A percentile compares a stretch with the other conserved stretches of the same genome.
These are phyloP conservation scores for Perizoma flavofasciatum DNA, from an alignment of 2,888 invertebrate species.

Conservation along the genomic window DNA sequence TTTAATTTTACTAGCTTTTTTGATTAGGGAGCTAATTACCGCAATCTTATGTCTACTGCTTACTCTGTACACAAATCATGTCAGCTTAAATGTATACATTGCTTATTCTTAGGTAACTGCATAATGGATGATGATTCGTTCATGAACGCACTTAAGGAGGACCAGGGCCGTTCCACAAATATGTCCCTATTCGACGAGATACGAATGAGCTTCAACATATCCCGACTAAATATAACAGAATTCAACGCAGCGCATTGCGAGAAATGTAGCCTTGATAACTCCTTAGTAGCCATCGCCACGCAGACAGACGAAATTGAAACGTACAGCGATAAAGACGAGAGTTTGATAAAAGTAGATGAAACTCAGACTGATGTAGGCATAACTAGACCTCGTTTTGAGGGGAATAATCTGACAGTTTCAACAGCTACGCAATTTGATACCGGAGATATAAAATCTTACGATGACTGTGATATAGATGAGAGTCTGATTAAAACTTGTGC, in stretches of 20 bases:
- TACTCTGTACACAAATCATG: neutral
- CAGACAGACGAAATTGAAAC: conserved; percentile 46
- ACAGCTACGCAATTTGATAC: conserved; percentile 41
- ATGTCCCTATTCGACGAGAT: conserved; percentile 76
- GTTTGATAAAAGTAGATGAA: conserved; percentile 15
- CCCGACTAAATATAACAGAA: conserved; percentile 51
- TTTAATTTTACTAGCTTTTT: no score
- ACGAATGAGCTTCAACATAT: conserved; percentile 65
- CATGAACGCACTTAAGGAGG: conserved; percentile 62
- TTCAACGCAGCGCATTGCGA: conserved; percentile 43
- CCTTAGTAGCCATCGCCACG: conserved; percentile 44
- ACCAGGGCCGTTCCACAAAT: conserved; percentile 68
- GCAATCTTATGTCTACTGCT: no score
- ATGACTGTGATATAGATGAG: conserved; percentile 3
- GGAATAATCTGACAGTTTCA: conserved; percentile 1
- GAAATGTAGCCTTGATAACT: conserved; percentile 42
- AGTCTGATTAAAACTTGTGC: neutral
- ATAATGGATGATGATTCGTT: conserved; percentile 74
- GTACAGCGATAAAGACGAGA: conserved; percentile 11
- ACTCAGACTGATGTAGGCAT: neutral
- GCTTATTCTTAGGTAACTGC: conserved; percentile 59
- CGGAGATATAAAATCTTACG: conserved; percentile 8
- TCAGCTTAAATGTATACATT: conserved; percentile 21
- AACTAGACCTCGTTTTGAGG: neutral
- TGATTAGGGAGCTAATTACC: no score